Conservation (phyloP, 2,113 vertebrate species). For the Stercorarius parasiticus region DNA sequence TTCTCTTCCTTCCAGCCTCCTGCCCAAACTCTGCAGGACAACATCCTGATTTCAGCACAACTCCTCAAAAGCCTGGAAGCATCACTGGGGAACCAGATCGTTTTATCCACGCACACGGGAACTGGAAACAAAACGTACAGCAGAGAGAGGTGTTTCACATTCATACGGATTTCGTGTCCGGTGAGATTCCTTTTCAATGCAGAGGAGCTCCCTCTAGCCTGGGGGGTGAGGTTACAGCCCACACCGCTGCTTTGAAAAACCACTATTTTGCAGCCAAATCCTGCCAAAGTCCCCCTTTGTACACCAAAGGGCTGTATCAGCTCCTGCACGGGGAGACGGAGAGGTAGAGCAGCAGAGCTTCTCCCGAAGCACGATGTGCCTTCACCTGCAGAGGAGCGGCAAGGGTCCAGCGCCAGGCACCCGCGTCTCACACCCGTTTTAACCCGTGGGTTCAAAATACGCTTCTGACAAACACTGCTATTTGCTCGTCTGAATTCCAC, state of each 20-base stretch:
- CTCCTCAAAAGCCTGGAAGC: constrained; percentile 65
- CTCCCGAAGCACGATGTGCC: neutral
- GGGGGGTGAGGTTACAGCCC: neutral
- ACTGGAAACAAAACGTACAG: constrained; percentile 64
- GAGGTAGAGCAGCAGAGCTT: neutral
- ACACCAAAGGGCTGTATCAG: fast-evolving
- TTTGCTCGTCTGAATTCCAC: neutral
- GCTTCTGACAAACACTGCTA: neutral
- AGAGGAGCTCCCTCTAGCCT: neutral
- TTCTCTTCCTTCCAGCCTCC: constrained; percentile 49
- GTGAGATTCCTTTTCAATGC: neutral
- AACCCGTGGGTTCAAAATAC: neutral
- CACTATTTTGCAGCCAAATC: neutral
- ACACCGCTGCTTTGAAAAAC: too few relatives aligned
- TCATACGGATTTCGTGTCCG: neutral
- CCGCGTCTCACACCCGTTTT: neutral
- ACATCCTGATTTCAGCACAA: constrained; percentile 59
- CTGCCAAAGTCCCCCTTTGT: neutral
- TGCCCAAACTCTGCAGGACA: constrained; percentile 61
- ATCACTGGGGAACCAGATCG: constrained; percentile 61
- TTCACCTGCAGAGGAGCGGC: neutral
- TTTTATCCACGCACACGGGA: constrained; percentile 64
- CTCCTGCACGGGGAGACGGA: fast-evolving
- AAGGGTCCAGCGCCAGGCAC: neutral
- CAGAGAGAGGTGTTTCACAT: neutral